phyloP scores from a whole-genome alignment of 2,888 invertebrate genomes.

The Encarsia formosa region DNA sequence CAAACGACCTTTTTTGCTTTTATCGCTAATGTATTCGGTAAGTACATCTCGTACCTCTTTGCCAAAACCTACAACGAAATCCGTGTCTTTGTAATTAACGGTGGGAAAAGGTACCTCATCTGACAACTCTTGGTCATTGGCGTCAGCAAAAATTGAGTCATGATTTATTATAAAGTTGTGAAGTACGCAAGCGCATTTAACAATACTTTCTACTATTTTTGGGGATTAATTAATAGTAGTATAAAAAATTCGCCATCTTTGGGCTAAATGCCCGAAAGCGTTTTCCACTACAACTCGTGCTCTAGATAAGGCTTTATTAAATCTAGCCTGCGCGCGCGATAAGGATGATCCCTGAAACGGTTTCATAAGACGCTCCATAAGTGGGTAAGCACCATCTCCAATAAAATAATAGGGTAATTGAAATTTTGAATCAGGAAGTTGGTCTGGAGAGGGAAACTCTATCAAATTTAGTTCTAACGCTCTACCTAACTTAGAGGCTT shows the following conservation, averaged over 20 bases:
- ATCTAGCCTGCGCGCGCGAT: not conserved
- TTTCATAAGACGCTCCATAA: constrained; percentile 15
- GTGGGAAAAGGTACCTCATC: not conserved
- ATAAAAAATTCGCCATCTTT: constrained; percentile 17
- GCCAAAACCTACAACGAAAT: not conserved
- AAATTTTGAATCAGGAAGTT: constrained; percentile 5
- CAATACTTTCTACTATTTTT: constrained; percentile 1
- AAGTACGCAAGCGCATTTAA: constrained; percentile 10
- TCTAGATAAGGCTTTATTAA: constrained; percentile 15
- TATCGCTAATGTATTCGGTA: no score
- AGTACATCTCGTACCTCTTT: not conserved
- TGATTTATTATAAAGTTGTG: constrained; percentile 16
- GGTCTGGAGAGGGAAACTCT: constrained; percentile 5
- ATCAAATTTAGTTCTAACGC: not conserved
- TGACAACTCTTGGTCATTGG: not conserved
- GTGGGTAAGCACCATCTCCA: constrained; percentile 15
- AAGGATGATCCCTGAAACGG: constrained; percentile 9
- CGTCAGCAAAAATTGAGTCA: no score
- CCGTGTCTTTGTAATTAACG: not conserved
- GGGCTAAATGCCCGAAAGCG: constrained; percentile 4
- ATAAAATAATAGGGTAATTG: constrained; percentile 15
- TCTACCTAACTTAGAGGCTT: constrained; percentile 7
- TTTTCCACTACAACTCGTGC: constrained; percentile 9
- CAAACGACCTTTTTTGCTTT: no score
- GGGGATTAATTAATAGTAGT: constrained; percentile 8